phyloP scores from a whole-genome alignment of 1,140 invertebrate species.

The Planococcus citri region DNA sequence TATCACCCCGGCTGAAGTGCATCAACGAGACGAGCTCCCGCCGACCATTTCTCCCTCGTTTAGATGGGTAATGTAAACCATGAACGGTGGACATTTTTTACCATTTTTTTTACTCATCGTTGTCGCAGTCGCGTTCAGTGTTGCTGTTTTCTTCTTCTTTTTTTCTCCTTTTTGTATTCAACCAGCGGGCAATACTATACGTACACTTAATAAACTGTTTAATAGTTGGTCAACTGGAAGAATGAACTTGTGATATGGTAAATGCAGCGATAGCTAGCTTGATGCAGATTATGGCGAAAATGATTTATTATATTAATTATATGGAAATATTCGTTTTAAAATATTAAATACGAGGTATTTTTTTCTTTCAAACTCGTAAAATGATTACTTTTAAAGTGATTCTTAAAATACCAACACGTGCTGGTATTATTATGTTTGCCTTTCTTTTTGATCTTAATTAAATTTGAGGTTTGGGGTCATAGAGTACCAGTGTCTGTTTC shows the following conservation, averaged over 20 bases:
- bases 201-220: conserved; percentile 15
- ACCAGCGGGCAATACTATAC: neutral
- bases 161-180: neutral
- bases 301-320: conserved; percentile 17
- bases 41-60: neutral
- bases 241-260: neutral
- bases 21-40: conserved; percentile 10
- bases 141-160: too few species aligned
- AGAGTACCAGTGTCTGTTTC: too few species aligned
- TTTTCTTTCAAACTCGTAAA: neutral
- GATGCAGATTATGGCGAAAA: neutral
- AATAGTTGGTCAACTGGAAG: conserved; percentile 18
- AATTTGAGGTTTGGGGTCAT: too few species aligned
- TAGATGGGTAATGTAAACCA: neutral
- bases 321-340: conserved; percentile 15
- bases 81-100: neutral
- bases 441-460: too few species aligned
- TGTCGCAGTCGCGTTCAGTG: too few species aligned
- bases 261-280: neutral
- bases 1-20: conserved; percentile 11
- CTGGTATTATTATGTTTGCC: too few species aligned
- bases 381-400: conserved; percentile 10
- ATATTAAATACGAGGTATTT: conserved; percentile 19
- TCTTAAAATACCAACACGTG: neutral
- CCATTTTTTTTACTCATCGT: neutral